Evolutionary conservation across 2,113 vertebrate genomes (phyloP).

Genomic region (Cebus imitator): DNA sequence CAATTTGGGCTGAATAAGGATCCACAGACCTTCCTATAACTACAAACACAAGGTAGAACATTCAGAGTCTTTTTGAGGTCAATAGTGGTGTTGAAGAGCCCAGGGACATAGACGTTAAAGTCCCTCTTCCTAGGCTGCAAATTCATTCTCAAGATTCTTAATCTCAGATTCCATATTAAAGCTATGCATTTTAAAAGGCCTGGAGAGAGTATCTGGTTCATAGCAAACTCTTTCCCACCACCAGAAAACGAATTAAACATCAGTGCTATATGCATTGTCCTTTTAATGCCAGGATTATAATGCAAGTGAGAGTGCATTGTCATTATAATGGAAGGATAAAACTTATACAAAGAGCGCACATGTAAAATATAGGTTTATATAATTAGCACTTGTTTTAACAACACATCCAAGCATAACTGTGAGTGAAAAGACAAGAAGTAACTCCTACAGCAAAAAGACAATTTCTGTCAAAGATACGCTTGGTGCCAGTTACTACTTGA

Average conservation of each 20-base stretch:
- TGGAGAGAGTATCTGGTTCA: not conserved
- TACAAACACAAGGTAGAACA: not conserved
- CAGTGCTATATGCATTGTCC: not conserved
- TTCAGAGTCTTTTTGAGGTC: not conserved
- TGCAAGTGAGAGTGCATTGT: not conserved
- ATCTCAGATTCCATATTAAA: not conserved
- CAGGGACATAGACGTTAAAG: not conserved
- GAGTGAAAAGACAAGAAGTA: not conserved
- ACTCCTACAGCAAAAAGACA: not conserved
- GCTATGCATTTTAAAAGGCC: not conserved
- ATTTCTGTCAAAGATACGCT: not conserved
- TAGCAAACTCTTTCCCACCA: not conserved
- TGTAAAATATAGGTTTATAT: not conserved
- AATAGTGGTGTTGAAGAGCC: not conserved
- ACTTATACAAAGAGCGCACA: not conserved
- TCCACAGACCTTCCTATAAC: not conserved
- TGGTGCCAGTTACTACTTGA: not conserved
- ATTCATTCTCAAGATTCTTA: not conserved
- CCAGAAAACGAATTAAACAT: not conserved
- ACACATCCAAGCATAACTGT: not conserved
- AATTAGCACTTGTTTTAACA: not conserved
- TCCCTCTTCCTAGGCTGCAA: not conserved
- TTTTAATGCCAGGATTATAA: not conserved
- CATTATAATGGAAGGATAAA: not conserved
- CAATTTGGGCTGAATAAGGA: not conserved